Base-by-base conservation (phyloP, 2,888 invertebrate species). In the Encarsia formosa region DNA sequence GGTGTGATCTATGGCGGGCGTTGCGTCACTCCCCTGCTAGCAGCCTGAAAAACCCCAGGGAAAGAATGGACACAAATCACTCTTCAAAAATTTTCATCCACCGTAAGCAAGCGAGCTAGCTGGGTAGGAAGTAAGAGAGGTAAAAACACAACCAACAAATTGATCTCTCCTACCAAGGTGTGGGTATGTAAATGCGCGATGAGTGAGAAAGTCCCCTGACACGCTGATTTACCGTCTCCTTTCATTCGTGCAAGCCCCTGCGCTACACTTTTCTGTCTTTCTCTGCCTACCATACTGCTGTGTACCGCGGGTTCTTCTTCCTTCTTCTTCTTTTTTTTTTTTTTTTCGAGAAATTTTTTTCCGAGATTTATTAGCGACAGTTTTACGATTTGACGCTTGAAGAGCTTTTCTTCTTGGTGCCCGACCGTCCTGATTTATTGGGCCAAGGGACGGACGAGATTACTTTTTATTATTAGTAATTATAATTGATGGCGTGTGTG, bases 1-100 rank as follows among this genome's bases (percentile, higher is more conserved):
- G 71, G 70, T 70, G 75, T 79, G 80, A 81, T 81, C 81, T 81
- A 81, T 80, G 78, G 79, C 78, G 77, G 79, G 79, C 81, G 80
- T 81, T 81, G 81, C 80, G 81, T 81, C 81, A 79, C 77, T 79
- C 70, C n/a, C n/a, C n/a, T n/a, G n/a, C n/a, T n/a, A n/a, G n/a
- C n/a, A n/a, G n/a, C n/a, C n/a, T n/a, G n/a, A n/a, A n/a, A n/a
- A n/a, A n/a, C n/a, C n/a, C n/a, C n/a, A n/a, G n/a, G n/a, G n/a
- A n/a, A n/a, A n/a, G n/a, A n/a, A n/a, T n/a, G n/a, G n/a, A n/a
- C n/a, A n/a, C n/a, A n/a, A n/a, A n/a, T n/a, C n/a, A n/a, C 37
- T n/a, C 8, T 37, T 9, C 29, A 8, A 29, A 29, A 8, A 13
- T 13, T 8, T 29, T 13, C 8, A 13, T 29, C 8, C 13, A 29